Evolutionary conservation across 2,113 vertebrate species (phyloP), one percentile per base, ranked within the genome.

Genomic region (Eidolon helvum): DNA sequence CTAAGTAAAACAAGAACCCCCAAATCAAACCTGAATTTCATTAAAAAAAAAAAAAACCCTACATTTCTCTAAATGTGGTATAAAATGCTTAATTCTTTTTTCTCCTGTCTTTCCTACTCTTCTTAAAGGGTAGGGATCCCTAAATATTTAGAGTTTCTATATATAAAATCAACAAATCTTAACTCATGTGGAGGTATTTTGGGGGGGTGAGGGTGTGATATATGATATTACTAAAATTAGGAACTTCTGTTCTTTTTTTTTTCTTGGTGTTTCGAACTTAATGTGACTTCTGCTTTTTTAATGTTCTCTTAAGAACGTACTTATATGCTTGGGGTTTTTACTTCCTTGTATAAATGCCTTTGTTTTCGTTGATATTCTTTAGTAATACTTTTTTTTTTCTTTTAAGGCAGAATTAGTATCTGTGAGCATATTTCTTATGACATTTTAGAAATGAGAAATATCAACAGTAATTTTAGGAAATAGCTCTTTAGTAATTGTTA

Each of bases 251-350:
- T 92, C 5, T 84, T 55, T 94, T 74, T 94, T 74, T 77, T 57
- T 50, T 59, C 50, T 87, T 75, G 35, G 19, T 87, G 71, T 90
- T 97, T 95, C 80, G 63, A 93, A 94, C 68, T 97, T 89, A 65
- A 55, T 61, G 66, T 90, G 69, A 97, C 95, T 97, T 98, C 96
- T 97, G 93, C 93, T 97, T 91, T 95, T 92, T 57, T 10, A 22
- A 21, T 55, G 35, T 33, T 15, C 74, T 91, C 66, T 68, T 65
- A 40, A 33, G 30, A 86, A 79, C 35, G 45, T n/a, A 14, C 59
- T 61, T 61, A 12, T 15, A 19, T 77, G 66, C 71, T 75, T 33
- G 4, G 53, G 66, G n/a, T 77, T 45, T 77, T 92, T 24, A 90
- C 91, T 98, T 98, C 86, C 95, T 77, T 53, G 43, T 93, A 30